Conservation (phyloP, 2,113 vertebrate species). For the Oryzias celebensis region DNA sequence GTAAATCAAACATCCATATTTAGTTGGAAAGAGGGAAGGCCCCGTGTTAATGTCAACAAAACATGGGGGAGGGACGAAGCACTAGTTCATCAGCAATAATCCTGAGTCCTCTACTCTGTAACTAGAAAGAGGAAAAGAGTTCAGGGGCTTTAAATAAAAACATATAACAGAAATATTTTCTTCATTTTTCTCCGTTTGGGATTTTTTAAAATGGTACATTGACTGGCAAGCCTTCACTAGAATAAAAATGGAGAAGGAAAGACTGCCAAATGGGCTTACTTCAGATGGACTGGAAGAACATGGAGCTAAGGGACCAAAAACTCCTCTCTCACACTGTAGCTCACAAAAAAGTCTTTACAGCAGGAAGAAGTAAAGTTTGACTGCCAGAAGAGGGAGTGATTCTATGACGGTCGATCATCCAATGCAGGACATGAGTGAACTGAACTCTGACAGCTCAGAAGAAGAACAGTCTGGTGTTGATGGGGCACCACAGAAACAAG, state of each 20-base stretch:
- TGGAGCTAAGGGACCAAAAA: background rate
- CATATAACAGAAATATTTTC: too few species aligned
- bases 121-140: constrained; percentile 10
- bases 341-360: background rate
- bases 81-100: constrained; percentile 51
- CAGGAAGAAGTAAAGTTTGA: background rate
- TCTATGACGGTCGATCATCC: background rate
- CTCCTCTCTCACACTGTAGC: background rate
- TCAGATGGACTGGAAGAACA: constrained; percentile 15
- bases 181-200: too few species aligned
- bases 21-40: constrained; percentile 77
- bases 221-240: too few species aligned
- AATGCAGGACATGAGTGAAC: constrained; percentile 56
- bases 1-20: constrained; percentile 80
- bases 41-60: constrained; percentile 78
- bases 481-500: constrained; percentile 12
- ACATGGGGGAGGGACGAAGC: constrained; percentile 53
- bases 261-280: constrained; percentile 1
- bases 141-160: too few species aligned
- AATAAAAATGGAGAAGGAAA: background rate
- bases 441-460: constrained; percentile 51
- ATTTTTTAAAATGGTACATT: too few species aligned
- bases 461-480: constrained; percentile 56
- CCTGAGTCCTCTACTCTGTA: constrained; percentile 33
- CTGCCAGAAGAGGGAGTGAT: background rate